phyloP scores from a whole-genome alignment of 2,888 invertebrate species.

The Emmelina monodactyla region DNA sequence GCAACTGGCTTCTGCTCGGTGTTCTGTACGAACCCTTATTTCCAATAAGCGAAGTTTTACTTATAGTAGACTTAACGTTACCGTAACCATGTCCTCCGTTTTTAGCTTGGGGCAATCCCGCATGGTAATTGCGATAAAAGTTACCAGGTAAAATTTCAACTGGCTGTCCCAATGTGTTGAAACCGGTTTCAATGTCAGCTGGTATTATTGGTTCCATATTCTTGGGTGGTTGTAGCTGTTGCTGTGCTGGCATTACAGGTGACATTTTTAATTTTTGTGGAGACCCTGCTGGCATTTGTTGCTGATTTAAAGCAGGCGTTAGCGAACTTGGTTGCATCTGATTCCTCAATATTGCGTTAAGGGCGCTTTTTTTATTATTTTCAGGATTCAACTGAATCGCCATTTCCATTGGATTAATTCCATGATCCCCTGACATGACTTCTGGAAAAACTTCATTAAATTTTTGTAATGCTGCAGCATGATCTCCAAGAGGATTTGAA shows the following conservation, averaged over 20 bases:
- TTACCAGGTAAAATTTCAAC: slow-evolving; percentile 35
- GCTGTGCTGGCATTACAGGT: no score
- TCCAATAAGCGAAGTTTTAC: slow-evolving; percentile 43
- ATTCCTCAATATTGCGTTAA: slow-evolving; percentile 35
- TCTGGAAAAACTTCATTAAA: slow-evolving; percentile 55
- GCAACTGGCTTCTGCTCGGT: slow-evolving; percentile 41
- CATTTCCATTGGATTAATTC: slow-evolving; percentile 54
- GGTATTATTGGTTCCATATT: no score
- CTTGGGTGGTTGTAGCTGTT: no score
- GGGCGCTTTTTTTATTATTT: slow-evolving; percentile 38
- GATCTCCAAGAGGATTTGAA: no score
- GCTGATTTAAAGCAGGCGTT: no score
- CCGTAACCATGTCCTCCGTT: slow-evolving; percentile 13
- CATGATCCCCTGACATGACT: slow-evolving; percentile 32
- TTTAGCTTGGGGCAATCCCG: slow-evolving; percentile 33
- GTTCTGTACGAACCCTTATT: slow-evolving; percentile 26
- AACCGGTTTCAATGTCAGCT: slow-evolving; percentile 26
- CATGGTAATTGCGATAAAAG: slow-evolving; percentile 24
- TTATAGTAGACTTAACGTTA: slow-evolving; percentile 37
- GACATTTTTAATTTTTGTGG: no score
- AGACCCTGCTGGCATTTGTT: no score
- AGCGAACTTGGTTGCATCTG: no score
- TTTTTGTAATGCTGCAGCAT: no score
- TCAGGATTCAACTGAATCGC: slow-evolving; percentile 58
- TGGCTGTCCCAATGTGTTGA: slow-evolving; percentile 51